A percentile compares a stretch with the other conserved stretches of the same genome.
Conservation (phyloP, 2,797 vertebrate genomes). For the Bucorvus abyssinicus region DNA sequence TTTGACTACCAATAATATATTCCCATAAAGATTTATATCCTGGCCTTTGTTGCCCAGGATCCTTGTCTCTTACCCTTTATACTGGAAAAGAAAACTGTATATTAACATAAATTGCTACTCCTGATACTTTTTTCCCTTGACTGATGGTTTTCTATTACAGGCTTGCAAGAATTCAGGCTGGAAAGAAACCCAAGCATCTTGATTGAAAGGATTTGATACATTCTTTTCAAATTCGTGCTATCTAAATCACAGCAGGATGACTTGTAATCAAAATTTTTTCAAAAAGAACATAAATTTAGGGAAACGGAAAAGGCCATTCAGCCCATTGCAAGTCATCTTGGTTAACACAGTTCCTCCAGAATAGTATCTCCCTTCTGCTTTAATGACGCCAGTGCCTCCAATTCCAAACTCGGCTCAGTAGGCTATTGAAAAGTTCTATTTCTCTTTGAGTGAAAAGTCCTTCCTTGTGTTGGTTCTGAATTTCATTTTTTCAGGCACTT, state of each 20-base stretch:
- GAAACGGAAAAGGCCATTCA: conserved; percentile 56
- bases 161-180: conserved; percentile 30
- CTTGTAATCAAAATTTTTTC: conserved; percentile 66
- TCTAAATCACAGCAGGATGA: conserved; percentile 67
- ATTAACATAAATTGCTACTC: conserved; percentile 41
- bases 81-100: conserved; percentile 47
- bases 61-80: conserved; percentile 41
- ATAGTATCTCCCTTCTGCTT: conserved; percentile 32
- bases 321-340: conserved; percentile 29
- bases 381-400: conserved; percentile 43
- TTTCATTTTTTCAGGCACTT: conserved; percentile 57
- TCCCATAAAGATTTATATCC: not conserved
- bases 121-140: conserved; percentile 6
- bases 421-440: conserved; percentile 60
- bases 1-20: not conserved
- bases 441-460: conserved; percentile 35
- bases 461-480: conserved; percentile 48
- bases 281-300: conserved; percentile 63
- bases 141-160: conserved; percentile 56
- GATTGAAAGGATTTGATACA: conserved; percentile 64
- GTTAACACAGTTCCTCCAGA: conserved; percentile 53
- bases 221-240: conserved; percentile 63
- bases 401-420: conserved; percentile 53
- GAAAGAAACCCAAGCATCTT: conserved; percentile 56
- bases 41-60: not conserved